Base-by-base conservation (phyloP, 2,113 vertebrate species). In the Mustela lutreola region DNA sequence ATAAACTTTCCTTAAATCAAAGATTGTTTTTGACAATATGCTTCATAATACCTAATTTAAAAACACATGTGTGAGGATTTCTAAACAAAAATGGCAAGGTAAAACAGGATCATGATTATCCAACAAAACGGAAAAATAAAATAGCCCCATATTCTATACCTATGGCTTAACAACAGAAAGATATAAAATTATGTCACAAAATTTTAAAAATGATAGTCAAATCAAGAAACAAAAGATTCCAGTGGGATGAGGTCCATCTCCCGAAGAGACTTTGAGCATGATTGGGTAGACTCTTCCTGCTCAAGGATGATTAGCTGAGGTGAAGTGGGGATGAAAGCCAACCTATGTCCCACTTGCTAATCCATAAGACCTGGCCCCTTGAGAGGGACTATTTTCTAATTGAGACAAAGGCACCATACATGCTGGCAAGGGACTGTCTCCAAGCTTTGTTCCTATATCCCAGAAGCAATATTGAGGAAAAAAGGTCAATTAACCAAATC, bases 1-100 rank as follows among this genome's bases (percentile, higher is more conserved):
- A 87, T 86, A 78, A 67, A 92, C 18, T 97, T 97, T 70, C 48
- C 39, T 94, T 73, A 92, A 92, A 82, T 87, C 60, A 79, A 89
- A 95, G 14, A 83, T 21, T 78, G 7, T 90, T 93, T 87, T 87
- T 71, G 84, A 91, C 71, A 92, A 81, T 58, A 93, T 45, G 60
- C 26, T 86, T 93, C 45, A 80, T 11, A 82, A 89, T 14, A 80
- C 50, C 22, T 56, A 92, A 71, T 73, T 75, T 91, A n/a, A 78
- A 94, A 87, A 78, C 63, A 75, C 22, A 94, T 62, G 8, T 78
- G 79, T 42, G 73, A 83, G 65, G 4, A 45, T 63, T 92, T 92
- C 60, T 39, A 78, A 89, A 95, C 73, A 85, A 94, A 94, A 26
- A 95, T 53, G 42, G 36, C 26, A 79, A 92, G 39, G 33, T 60